Conservation (phyloP, 2,797 vertebrate genomes). For the Anguilla anguilla region DNA sequence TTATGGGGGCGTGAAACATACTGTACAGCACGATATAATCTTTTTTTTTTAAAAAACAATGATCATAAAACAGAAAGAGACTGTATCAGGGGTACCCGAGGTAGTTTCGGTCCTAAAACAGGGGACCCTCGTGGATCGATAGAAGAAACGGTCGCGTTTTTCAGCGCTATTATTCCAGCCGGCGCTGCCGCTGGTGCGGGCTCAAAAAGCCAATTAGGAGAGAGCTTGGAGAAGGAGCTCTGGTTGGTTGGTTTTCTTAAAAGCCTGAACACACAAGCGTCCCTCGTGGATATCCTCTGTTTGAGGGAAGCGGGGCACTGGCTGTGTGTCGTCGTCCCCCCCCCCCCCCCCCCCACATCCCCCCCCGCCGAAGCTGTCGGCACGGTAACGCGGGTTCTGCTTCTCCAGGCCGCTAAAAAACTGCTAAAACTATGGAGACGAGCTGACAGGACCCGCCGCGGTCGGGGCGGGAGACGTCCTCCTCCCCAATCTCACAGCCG, state of each 20-base stretch:
- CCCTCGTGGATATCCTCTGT: background rate
- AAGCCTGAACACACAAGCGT: background rate
- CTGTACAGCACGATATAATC: background rate
- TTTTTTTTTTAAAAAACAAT: background rate
- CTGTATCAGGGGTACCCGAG: background rate
- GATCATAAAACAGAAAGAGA: background rate
- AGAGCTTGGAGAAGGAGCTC: background rate
- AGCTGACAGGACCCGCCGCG: background rate
- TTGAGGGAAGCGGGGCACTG: background rate
- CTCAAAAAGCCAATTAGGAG: background rate
- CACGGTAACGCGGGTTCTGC: background rate
- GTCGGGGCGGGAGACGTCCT: background rate
- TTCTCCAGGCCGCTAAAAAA: background rate
- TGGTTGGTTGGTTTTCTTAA: slow-evolving; percentile 10
- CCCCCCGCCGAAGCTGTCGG: background rate
- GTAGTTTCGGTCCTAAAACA: background rate
- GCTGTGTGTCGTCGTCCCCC: no score
- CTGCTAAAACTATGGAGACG: background rate
- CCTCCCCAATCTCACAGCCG: background rate
- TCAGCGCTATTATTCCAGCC: background rate
- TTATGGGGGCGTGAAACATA: background rate
- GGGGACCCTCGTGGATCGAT: background rate
- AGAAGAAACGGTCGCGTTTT: background rate
- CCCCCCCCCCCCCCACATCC: no score
- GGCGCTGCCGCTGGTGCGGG: background rate